Base-by-base conservation (phyloP, 1,140 invertebrate genomes). In the Polypedilum vanderplanki region DNA sequence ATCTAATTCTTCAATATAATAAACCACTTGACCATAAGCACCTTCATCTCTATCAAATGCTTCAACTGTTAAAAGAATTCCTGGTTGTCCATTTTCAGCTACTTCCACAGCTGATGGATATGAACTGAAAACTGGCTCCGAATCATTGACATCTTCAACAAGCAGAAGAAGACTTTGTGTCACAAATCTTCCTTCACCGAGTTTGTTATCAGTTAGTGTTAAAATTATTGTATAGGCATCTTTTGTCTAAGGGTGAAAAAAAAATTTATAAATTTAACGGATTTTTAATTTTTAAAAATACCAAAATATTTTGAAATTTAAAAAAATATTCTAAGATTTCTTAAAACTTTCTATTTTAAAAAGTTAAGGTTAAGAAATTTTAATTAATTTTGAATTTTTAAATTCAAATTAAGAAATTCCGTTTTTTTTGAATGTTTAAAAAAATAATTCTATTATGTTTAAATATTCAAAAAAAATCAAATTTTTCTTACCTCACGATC, bases 61-160 rank as follows among this genome's bases (percentile, higher is more conserved):
- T 84, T 96, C 92, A 10, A 97, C 86, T 1, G 91, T 91, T 2
- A 90, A 88, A 24, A 97, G 83, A 76, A 94, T 84, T 12, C 90
- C 88, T 0, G 91, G 89, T 1, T 85, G 83, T 46, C 90, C 88
- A 81, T 96, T 89, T 85, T 97, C 94, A 73, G 86, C 87, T 3
- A 96, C 86, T 74, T 88, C 89, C 74, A 97, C 85, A 40, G 93
- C 91, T 4, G 91, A 89, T 76, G 91, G 90, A 83, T 95, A 94
- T 12, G 92, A 90, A 79, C 90, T 89, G 82, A 96, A 97, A 73
- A 94, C 87, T 3, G 95, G 94, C 76, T 89, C 89, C 85, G 95
- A 95, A 84, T 97, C 95, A 79, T 97, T 97, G 9, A 94, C 90
- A 82, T 97, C 95, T 84, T 96, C 94, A 0, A 97, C 93, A 73